Evolutionary conservation across 2,888 invertebrate species (phyloP), one percentile per base, ranked within the genome.

Genomic region (Acanthococcus lagerstroemiae): DNA sequence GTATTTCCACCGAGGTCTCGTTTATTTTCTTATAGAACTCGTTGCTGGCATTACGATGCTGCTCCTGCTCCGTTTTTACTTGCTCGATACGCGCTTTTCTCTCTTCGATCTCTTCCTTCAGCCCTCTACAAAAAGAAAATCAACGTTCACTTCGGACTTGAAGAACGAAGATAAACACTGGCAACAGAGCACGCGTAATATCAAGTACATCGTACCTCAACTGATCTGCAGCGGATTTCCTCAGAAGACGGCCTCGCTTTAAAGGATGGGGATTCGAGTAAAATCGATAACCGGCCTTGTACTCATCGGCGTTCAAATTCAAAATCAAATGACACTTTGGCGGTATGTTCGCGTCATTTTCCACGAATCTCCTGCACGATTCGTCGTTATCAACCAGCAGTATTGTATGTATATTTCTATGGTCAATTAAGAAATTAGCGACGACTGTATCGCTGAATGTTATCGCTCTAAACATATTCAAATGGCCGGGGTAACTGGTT

Each of bases 361-460:
- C 82, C 75, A 94, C 83, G 9, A 93, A 78, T 0, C 81, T 76
- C 58, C 84, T 81, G 0, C 93, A 93, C 69, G 83, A 82, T 7
- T 81, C 79, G 44, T 82, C 82, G 3, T 82, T 81, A 2, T 85
- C 83, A 68, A 94, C 87, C 22, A 95, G 79, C 67, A 95, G 77
- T 27, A 90, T 81, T 55, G 80, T 80, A 78, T 95, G 95, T 58
- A 91, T 78, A 54, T 67, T 44, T 27, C 61, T 72, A 73, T 85
- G 85, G 79, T 95, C 95, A 65, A 95, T 87, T 27, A 95, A 80
- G 74, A 83, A 86, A 79, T 95, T 95, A 71, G 84, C 83, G 1
- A 94, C 84, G 15, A 90, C 83, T 0, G 87, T 82, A 78, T 93
- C 86, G 3, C 80, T 76, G 65, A 91, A 83, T 68, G 83, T 82